Conservation (phyloP, 2,888 invertebrate genomes). For the Melanostoma mellinum region DNA sequence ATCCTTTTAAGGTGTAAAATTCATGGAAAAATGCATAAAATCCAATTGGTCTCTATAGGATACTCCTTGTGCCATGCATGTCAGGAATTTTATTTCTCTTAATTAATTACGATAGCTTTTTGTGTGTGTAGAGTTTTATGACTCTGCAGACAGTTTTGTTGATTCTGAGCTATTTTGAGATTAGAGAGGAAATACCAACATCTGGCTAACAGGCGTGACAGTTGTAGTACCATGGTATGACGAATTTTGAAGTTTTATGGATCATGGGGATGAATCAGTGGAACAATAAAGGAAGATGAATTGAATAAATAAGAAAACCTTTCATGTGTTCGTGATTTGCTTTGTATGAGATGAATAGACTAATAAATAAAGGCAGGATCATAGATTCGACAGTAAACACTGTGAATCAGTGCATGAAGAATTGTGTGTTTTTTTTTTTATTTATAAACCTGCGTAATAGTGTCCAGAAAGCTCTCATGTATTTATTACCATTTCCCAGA, state of each 20-base stretch:
- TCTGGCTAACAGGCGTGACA: slow-evolving; percentile 48
- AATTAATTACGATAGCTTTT: slow-evolving; percentile 26
- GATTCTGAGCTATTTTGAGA: slow-evolving; percentile 22
- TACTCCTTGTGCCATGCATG: slow-evolving; percentile 4
- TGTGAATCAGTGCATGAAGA: too few species aligned
- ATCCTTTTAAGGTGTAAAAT: slow-evolving; percentile 54
- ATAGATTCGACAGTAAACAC: too few species aligned
- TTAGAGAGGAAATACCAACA: slow-evolving; percentile 31
- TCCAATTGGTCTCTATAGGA: slow-evolving; percentile 31
- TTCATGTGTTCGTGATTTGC: too few species aligned
- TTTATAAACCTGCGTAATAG: too few species aligned
- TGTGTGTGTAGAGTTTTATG: slow-evolving; percentile 35
- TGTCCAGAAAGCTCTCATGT: too few species aligned
- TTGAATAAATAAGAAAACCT: too few species aligned
- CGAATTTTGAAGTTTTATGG: slow-evolving; percentile 9
- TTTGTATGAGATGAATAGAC: too few species aligned
- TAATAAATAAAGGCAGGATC: too few species aligned
- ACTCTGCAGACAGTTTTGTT: slow-evolving; percentile 4
- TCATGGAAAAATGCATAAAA: slow-evolving; percentile 7
- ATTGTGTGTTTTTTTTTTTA: too few species aligned
- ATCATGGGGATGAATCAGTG: slow-evolving; percentile 36
- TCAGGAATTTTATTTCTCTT: slow-evolving; percentile 21
- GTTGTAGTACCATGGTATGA: slow-evolving; percentile 15
- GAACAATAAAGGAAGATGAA: background rate
- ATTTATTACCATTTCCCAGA: too few species aligned